These are phyloP conservation scores for Triplophysa yarkandensis DNA, from an alignment of 2,797 vertebrate genomes.

Conservation along the genomic window DNA sequence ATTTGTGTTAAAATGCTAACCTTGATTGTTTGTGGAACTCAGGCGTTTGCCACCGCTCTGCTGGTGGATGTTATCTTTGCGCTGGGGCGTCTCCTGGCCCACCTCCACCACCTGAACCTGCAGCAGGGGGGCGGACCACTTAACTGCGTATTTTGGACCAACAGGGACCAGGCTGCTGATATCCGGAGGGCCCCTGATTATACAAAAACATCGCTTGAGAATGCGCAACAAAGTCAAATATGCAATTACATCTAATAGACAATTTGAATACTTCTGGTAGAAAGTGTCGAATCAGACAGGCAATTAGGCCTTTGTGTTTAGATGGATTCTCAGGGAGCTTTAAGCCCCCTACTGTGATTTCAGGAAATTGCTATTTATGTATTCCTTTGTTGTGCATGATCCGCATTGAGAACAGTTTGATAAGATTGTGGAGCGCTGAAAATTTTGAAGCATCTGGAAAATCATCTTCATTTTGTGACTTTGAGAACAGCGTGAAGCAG, in stretches of 20 bases:
- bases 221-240: constrained; percentile 8
- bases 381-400: constrained; percentile 51
- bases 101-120: constrained; percentile 91
- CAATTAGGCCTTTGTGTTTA: constrained; percentile 54
- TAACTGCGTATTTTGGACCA: constrained; percentile 86
- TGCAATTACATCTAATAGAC: constrained; percentile 11
- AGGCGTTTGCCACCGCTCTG: constrained; percentile 68
- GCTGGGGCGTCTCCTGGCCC: constrained; percentile 79
- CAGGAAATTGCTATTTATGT: constrained; percentile 49
- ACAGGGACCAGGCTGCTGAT: constrained; percentile 86
- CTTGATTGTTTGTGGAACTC: constrained; percentile 59
- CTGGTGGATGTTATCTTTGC: constrained; percentile 73
- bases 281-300: constrained; percentile 52
- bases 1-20: constrained; percentile 46
- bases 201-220: constrained; percentile 38
- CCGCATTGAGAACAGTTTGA: constrained; percentile 35
- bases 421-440: constrained; percentile 19
- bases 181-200: constrained; percentile 82
- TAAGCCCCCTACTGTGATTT: constrained; percentile 47
- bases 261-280: constrained; percentile 36
- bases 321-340: constrained; percentile 34
- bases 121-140: constrained; percentile 85
- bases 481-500: constrained; percentile 33
- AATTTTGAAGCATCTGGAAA: constrained; percentile 37
- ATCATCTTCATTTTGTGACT: constrained; percentile 43